Evolutionary conservation across 2,113 vertebrate genomes (phyloP), one percentile per base, ranked within the genome.

Genomic region (Phylloscopus whistleri): DNA sequence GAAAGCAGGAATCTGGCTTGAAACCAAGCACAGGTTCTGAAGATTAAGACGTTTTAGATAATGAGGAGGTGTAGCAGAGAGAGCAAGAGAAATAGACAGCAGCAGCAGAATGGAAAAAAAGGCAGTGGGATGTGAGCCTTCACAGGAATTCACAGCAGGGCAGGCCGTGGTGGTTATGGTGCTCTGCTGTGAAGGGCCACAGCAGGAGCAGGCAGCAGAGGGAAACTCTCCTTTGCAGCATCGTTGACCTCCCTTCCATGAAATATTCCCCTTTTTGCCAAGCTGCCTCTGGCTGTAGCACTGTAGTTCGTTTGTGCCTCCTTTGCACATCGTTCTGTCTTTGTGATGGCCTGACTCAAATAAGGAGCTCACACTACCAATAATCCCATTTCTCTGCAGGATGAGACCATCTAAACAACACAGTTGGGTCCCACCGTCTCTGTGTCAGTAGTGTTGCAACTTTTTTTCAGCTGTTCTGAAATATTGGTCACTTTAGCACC

Each of bases 21-120:
- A 59, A 94, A 94, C 78, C 95, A 96, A 93, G 62, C 55, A 69
- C 70, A 80, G 67, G 74, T 91, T 77, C 63, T 63, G 63, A 90
- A 94, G 91, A 96, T 94, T 92, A 94, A 96, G 86, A 89, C 72
- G 41, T 94, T 95, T 93, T 59, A 83, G 43, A 56, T 94, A 87
- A 88, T 22, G 56, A 75, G 59, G 37, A 81, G 64, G 44, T 70
- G 37, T 51, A 92, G 74, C 55, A 75, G 66, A 70, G 37, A 78
- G 17, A 86, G 44, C 16, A 56, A n/a, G 37, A 83, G 66, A 51
- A 62, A 52, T 31, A 51, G 18, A 49, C 8, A 51, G 74, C 41
- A 66, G 23, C 17, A 88, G 35, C 1, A 69, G 58, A 83, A 83
- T 23, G 37, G 63, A 75, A 69, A 64, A 18, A 72, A 53, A 49